phyloP scores from a whole-genome alignment of 2,797 vertebrate genomes.

The Borostomias antarcticus region DNA sequence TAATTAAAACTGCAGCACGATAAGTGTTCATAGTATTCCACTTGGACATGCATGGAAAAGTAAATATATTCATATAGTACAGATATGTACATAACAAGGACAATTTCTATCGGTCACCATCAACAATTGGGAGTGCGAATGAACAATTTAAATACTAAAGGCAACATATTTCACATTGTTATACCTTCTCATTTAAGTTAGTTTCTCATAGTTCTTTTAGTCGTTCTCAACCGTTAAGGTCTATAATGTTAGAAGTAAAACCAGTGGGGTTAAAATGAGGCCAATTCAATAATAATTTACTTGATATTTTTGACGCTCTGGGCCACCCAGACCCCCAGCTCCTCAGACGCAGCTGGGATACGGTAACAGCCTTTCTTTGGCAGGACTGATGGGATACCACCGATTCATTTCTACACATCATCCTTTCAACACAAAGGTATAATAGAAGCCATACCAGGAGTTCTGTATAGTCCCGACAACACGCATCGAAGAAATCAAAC shows the following conservation, averaged over 20 bases:
- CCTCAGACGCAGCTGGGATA: constrained; percentile 28
- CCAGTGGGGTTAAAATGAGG: constrained; percentile 44
- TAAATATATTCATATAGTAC: constrained; percentile 85
- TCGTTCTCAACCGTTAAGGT: constrained; percentile 41
- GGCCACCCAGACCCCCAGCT: constrained; percentile 49
- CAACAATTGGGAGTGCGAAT: constrained; percentile 75
- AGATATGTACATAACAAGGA: constrained; percentile 82
- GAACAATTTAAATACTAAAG: constrained; percentile 56
- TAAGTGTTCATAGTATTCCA: constrained; percentile 82
- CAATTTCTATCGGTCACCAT: constrained; percentile 70
- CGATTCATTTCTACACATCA: constrained; percentile 66
- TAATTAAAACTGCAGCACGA: constrained; percentile 82
- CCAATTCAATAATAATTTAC: constrained; percentile 62
- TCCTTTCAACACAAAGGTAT: constrained; percentile 61
- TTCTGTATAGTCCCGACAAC: constrained; percentile 62
- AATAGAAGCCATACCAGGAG: constrained; percentile 54
- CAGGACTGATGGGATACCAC: constrained; percentile 39
- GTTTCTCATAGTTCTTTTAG: constrained; percentile 37
- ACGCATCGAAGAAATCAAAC: constrained; percentile 48
- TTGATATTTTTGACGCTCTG: constrained; percentile 59
- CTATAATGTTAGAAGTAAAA: constrained; percentile 25
- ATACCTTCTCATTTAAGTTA: constrained; percentile 54
- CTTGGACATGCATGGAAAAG: constrained; percentile 87
- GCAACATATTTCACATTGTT: constrained; percentile 55
- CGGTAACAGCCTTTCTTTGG: constrained; percentile 31